phyloP scores from a whole-genome alignment of 2,888 invertebrate species.

The Ganaspis brasiliensis region DNA sequence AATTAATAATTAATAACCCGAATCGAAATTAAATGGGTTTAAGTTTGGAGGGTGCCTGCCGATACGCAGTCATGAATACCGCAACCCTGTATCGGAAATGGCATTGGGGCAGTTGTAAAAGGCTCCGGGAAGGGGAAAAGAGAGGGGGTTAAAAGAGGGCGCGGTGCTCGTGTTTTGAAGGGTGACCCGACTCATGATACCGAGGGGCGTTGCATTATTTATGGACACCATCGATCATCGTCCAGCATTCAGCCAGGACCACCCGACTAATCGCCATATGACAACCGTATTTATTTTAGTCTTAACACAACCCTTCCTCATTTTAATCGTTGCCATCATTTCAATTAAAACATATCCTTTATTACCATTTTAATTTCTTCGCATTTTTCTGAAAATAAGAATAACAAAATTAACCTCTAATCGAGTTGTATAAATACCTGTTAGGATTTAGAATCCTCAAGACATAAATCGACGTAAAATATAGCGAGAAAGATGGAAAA shows the following conservation, averaged over 20 bases:
- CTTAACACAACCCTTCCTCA: slow-evolving; percentile 74
- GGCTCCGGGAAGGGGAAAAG: slow-evolving; percentile 57
- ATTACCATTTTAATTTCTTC: too few species aligned
- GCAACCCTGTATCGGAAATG: slow-evolving; percentile 73
- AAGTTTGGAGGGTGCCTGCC: slow-evolving; percentile 73
- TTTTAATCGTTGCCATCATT: slow-evolving; percentile 71
- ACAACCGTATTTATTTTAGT: slow-evolving; percentile 79
- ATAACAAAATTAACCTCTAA: too few species aligned
- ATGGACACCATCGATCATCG: slow-evolving; percentile 80
- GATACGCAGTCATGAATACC: slow-evolving; percentile 60
- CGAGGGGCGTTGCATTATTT: slow-evolving; percentile 79
- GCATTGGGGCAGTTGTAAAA: slow-evolving; percentile 67
- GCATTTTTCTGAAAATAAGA: too few species aligned
- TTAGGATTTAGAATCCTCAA: too few species aligned
- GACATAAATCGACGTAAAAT: too few species aligned
- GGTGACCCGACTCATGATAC: slow-evolving; percentile 70
- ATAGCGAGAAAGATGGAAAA: too few species aligned
- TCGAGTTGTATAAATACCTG: too few species aligned
- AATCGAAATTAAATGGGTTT: slow-evolving; percentile 79
- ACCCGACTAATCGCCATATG: slow-evolving; percentile 80
- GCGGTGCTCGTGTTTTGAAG: slow-evolving; percentile 68
- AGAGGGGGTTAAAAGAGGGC: slow-evolving; percentile 62
- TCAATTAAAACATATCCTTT: slow-evolving; percentile 5
- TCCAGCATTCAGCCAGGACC: slow-evolving; percentile 71
- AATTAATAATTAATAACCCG: slow-evolving; percentile 80